Evolutionary conservation across 2,797 vertebrate species (phyloP), one percentile per base, ranked within the genome.

Genomic region (Lepus townsendii): DNA sequence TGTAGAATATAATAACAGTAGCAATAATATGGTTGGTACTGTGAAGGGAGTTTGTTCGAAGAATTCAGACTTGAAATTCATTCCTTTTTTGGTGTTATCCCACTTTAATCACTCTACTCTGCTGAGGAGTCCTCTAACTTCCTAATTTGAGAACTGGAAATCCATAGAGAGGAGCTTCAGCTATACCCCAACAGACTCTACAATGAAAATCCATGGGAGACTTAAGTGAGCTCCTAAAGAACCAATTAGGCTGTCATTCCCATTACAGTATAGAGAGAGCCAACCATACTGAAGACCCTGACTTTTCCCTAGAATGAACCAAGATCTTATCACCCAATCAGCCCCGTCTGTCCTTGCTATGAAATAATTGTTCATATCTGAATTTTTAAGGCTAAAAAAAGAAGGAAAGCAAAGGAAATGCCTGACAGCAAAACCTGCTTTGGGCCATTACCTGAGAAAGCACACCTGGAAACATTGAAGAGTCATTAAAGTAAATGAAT

Each of bases 341-440:
- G 6, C 72, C 71, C 16, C 17, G 3, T 35, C 60, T 76, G 9
- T 88, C 42, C 93, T 76, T 57, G 71, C 68, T 76, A 26, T 7
- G 68, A 17, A 76, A 72, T 91, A 54, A 68, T 10, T 73, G 13
- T 75, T 83, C 42, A 76, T 77, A 90, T 96, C 22, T 93, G 27
- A 91, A 69, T 90, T 83, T 65, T 68, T 71, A 69, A 88, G 32
- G 22, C 68, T 84, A 22, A 47, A 77, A 79, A 12, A 65, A 22
- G 42, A 52, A 75, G 57, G 22, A 72, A 89, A 62, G 38, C 30
- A 93, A 68, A 83, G n/a, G 30, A 47, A 92, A 77, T 83, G 7
- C 22, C 27, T 68, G 12, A 69, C 26, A 86, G 6, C 8, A 78
- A 91, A 92, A 83, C 20, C 11, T 77, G 66, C 13, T 82, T 65